Evolutionary conservation across 2,113 vertebrate genomes (phyloP).

Genomic region (Bolborhynchus lineola): DNA sequence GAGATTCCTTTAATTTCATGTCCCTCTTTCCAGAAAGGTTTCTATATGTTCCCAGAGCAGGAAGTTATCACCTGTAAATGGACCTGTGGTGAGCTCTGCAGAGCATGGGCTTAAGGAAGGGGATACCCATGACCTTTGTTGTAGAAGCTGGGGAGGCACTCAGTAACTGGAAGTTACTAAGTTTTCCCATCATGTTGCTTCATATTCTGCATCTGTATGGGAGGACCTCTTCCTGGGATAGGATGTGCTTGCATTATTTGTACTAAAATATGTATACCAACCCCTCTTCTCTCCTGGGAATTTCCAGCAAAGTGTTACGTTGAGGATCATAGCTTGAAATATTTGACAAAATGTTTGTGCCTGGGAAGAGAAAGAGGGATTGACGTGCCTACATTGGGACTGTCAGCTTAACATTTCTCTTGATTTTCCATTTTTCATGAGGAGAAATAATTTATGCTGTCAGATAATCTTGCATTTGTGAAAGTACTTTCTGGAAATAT

Average conservation of each 20-base stretch:
- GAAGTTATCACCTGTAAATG: neutral
- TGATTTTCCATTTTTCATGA: neutral
- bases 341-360: neutral
- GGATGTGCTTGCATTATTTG: neutral
- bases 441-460: neutral
- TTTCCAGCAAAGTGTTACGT: neutral
- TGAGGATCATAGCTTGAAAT: neutral
- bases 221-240: neutral
- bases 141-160: neutral
- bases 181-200: neutral
- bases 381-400: neutral
- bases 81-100: neutral
- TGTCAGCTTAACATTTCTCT: neutral
- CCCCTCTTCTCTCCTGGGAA: neutral
- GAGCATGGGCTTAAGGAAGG: neutral
- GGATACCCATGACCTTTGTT: neutral
- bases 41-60: neutral
- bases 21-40: neutral
- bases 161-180: neutral
- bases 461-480: neutral
- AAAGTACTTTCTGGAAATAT: neutral
- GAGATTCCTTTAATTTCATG: neutral
- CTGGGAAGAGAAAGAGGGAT: neutral
- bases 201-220: neutral
- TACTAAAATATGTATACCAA: neutral